A percentile compares a stretch with the other conserved stretches of the same genome.
Conservation (phyloP, 2,888 invertebrate genomes). For the Pyrrhosoma nymphula region DNA sequence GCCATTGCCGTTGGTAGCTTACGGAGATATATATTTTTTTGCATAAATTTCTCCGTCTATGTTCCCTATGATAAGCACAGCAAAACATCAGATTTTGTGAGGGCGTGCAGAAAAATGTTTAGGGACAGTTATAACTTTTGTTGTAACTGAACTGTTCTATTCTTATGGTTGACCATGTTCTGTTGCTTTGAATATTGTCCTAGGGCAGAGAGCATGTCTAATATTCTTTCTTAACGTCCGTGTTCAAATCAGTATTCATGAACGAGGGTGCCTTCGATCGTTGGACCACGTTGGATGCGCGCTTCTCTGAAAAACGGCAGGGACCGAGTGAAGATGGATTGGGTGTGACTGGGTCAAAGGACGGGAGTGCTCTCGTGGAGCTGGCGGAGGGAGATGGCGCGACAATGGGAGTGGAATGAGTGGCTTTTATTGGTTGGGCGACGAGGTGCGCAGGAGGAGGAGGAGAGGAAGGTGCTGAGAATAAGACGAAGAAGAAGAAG, state of each 20-base stretch:
- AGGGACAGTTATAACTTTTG: too few relatives aligned
- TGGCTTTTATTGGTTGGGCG: not conserved
- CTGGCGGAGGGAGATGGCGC: not conserved
- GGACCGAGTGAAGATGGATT: slow-evolving; percentile 5
- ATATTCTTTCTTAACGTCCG: not conserved
- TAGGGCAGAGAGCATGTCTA: not conserved
- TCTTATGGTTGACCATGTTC: not conserved
- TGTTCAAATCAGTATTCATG: not conserved
- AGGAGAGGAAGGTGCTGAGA: not conserved
- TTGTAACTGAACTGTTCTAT: not conserved
- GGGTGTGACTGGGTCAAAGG: not conserved
- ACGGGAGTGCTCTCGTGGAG: not conserved
- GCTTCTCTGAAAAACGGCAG: not conserved
- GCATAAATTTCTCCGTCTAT: too few relatives aligned
- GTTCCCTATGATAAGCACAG: too few relatives aligned
- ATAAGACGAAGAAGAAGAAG: too few relatives aligned
- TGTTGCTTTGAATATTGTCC: not conserved
- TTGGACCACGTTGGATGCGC: not conserved
- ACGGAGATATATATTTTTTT: too few relatives aligned
- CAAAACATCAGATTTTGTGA: too few relatives aligned
- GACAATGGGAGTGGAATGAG: not conserved
- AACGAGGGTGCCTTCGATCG: not conserved
- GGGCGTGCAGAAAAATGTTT: too few relatives aligned
- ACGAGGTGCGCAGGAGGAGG: not conserved
- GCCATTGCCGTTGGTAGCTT: too few relatives aligned